phyloP scores from a whole-genome alignment of 1,140 invertebrate genomes.

The Papilio xuthus region DNA sequence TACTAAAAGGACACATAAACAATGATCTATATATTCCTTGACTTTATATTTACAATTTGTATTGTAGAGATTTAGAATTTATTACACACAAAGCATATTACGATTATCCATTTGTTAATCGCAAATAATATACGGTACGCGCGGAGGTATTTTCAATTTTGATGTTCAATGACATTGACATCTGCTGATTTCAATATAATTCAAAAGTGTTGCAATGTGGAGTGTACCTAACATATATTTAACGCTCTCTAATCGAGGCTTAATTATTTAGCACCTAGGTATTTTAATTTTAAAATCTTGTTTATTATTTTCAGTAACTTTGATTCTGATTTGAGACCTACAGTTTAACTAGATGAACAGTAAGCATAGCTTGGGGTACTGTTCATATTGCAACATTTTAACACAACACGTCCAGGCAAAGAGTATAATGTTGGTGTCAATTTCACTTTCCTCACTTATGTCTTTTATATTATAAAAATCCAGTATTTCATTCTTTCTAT shows the following conservation, averaged over 20 bases:
- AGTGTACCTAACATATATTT: neutral
- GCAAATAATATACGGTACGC: conserved; percentile 35
- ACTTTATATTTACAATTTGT: conserved; percentile 20
- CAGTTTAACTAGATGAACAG: no score
- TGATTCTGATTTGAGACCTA: no score
- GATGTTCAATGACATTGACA: conserved; percentile 33
- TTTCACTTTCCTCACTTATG: no score
- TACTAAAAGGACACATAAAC: neutral
- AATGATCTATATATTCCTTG: conserved; percentile 1
- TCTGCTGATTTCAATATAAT: neutral
- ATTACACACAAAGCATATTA: conserved; percentile 19
- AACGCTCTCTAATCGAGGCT: neutral
- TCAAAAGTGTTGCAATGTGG: neutral
- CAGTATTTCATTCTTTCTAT: no score
- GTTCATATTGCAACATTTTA: no score
- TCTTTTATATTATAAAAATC: no score
- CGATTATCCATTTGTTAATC: conserved; percentile 31
- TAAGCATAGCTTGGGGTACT: no score
- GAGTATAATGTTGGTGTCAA: no score
- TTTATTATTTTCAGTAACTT: neutral
- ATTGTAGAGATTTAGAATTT: conserved; percentile 12
- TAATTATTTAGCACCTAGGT: neutral
- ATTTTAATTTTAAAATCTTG: neutral
- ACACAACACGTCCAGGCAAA: no score
- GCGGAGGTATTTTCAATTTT: conserved; percentile 37